Evolutionary conservation across 2,888 invertebrate species (phyloP), one percentile per base, ranked within the genome.

Genomic region (Sminthurinus aureus): DNA sequence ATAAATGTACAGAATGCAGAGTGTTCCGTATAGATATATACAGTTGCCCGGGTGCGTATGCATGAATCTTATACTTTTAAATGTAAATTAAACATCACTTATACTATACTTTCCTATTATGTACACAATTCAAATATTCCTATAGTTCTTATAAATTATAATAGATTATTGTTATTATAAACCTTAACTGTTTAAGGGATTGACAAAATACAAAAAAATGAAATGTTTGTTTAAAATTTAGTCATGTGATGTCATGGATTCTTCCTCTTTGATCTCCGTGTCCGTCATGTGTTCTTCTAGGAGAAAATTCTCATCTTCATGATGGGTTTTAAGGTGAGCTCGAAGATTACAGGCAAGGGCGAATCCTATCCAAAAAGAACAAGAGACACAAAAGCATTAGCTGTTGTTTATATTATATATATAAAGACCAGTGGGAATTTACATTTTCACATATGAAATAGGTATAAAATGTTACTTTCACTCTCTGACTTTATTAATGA

Each of bases 321-420:
- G 94, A 89, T 94, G 94, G 2, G 94, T 94, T 90, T 94, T 94
- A 92, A 94, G 92, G 89, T 94, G 94, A 0, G 94, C 94, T 88
- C 94, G 91, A 86, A 94, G 90, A 89, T 94, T 94, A 90, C 94
- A 94, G 77, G 94, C 93, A 85, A 94, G 90, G 8, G 94, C 94
- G 89, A 94, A 94, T 38, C 38, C 38, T 38, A 38, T 38, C 6
- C 38, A 38, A 38, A 38, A 38, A 38, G 38, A 38, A 38, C 6
- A 38, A 38, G 38, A 38, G 38, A 38, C 38, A 38, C 38, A 38
- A 1, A 38, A 38, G 6, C 6, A 38, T 38, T 20, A n/a, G 67
- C 67, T 67, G 4, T 22, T 20, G 22, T n/a, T 18, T 3, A 67
- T n/a, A 67, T 20, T 2, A 67, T 20, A 20, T 0, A 67, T n/a